Evolutionary conservation across 2,797 vertebrate species (phyloP), one percentile per base, ranked within the genome.

Genomic region (Lithobates pipiens): DNA sequence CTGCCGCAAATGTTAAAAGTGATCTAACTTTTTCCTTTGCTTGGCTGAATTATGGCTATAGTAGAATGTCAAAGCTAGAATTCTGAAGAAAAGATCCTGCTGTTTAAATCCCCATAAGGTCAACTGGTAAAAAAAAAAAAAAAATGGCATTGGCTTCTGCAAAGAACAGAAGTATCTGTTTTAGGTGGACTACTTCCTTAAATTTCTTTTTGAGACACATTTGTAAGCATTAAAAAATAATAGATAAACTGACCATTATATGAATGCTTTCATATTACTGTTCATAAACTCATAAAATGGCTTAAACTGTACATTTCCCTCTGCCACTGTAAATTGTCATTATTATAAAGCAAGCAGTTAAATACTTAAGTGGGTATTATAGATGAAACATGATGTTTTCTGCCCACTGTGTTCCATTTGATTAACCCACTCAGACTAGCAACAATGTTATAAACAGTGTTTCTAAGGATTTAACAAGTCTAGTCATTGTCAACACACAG

Each of bases 291-390:
- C 18, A 23, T 61, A 23, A 61, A 61, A 23, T 54, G 16, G 10
- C 29, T 36, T 72, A 50, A 61, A 39, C 23, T 44, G 23, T 36
- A 57, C 18, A 73, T 82, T 63, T 11, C 36, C 10, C 42, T n/a
- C 27, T 54, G 63, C 72, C 23, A 68, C 8, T 76, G 34, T 36
- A 76, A 82, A 76, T 15, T 69, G 29, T 3, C 42, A 76, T 57
- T 54, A 68, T 67, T n/a, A 46, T 32, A 32, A 36, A 15, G 18
- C 32, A 42, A 36, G 7, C 50, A 73, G 54, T 75, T 5, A 76
- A 76, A 83, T 87, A 70, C 34, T 80, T 87, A 57, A 70, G 76
- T 83, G 83, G 86, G 76, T 83, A 87, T 54, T 68, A 39, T 39
- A 70, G 25, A 73, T 71, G 71, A 75, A 68, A 54, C 70, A 42